Percentiles rank a stretch among this genome's conserved stretches.
Evolutionary conservation across 2,797 vertebrate species (phyloP).

Genomic region (Momotus momota): DNA sequence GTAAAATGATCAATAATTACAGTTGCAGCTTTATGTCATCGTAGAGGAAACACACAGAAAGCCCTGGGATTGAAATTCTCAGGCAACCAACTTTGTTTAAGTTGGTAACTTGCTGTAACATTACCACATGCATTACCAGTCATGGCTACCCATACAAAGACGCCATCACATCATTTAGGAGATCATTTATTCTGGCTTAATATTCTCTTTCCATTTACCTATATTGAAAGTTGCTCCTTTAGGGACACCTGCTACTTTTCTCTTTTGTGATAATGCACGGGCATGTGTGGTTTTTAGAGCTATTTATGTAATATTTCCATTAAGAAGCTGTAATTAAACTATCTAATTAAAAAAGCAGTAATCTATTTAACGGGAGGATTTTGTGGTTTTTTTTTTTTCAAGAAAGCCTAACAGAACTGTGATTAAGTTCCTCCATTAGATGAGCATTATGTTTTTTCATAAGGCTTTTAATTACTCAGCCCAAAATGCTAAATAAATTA

Average conservation of each 20-base stretch:
- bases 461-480: constrained; percentile 76
- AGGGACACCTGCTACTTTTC: constrained; percentile 52
- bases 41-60: neutral
- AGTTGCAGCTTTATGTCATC: neutral
- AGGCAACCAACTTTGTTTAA: neutral
- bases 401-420: constrained; percentile 51
- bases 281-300: constrained; percentile 46
- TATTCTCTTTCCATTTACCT: constrained; percentile 13
- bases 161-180: neutral
- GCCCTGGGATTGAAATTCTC: neutral
- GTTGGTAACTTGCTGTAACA: neutral
- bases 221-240: constrained; percentile 45
- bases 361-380: constrained; percentile 69
- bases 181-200: neutral
- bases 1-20: neutral
- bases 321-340: constrained; percentile 82
- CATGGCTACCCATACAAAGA: neutral
- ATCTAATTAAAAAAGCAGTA: constrained; percentile 77
- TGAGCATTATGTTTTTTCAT: constrained; percentile 76
- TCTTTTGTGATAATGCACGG: constrained; percentile 51
- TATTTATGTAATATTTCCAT: constrained; percentile 80
- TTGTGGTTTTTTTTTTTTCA: neutral
- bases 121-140: neutral
- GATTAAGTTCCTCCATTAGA: constrained; percentile 77
- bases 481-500: constrained; percentile 80